Evolutionary conservation across 2,113 vertebrate genomes (phyloP).

Genomic region (Microcebus griseorufus): DNA sequence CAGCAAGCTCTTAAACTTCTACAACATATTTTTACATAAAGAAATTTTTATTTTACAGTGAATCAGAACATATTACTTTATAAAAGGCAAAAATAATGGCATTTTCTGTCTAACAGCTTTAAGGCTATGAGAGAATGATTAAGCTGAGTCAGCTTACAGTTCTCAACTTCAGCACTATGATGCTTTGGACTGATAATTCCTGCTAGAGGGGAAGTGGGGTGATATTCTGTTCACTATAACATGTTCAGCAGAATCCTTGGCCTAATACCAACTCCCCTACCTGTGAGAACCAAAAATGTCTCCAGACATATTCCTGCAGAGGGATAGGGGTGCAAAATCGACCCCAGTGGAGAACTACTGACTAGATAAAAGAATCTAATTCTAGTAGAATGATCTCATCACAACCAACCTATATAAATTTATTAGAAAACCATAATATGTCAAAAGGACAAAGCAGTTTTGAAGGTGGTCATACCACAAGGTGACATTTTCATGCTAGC

Average conservation of each 20-base stretch:
- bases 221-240: neutral
- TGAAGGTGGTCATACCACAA: neutral
- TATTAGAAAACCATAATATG: neutral
- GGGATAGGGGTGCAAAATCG: rapidly evolving
- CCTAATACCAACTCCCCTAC: neutral
- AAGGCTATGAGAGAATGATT: neutral
- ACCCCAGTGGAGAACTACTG: neutral
- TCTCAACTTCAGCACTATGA: neutral
- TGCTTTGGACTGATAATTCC: neutral
- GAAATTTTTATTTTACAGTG: neutral
- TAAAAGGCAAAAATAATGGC: constrained; percentile 1
- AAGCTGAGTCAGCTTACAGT: neutral
- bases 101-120: neutral
- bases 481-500: neutral
- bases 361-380: neutral
- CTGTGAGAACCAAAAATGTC: neutral
- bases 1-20: neutral
- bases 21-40: neutral
- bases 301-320: neutral
- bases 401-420: neutral
- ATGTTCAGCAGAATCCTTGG: neutral
- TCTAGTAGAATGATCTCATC: neutral
- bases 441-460: neutral
- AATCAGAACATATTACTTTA: neutral
- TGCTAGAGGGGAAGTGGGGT: rapidly evolving